These are phyloP conservation scores for Agriopis leucophaearia DNA, from an alignment of 2,888 invertebrate genomes.

Conservation along the genomic window DNA sequence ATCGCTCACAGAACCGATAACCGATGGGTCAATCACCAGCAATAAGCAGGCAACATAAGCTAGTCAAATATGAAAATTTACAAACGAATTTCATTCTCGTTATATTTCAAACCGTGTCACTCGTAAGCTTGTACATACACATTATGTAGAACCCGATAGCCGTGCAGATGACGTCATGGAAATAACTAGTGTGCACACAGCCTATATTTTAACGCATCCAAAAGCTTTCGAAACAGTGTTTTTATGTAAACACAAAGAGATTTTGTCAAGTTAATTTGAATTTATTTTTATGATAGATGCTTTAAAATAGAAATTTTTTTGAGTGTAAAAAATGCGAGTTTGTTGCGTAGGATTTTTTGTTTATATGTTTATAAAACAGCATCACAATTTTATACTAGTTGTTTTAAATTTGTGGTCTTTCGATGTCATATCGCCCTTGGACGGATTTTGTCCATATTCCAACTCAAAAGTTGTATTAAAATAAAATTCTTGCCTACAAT, in stretches of 20 bases:
- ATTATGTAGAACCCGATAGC: constrained; percentile 37
- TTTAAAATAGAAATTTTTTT: constrained; percentile 15
- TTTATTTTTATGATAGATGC: constrained; percentile 35
- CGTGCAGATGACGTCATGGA: constrained; percentile 34
- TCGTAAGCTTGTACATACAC: constrained; percentile 40
- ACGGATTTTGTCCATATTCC: too few relatives aligned
- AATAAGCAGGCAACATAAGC: background rate
- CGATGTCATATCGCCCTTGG: too few relatives aligned
- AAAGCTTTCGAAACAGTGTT: constrained; percentile 34
- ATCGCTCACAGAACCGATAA: too few relatives aligned
- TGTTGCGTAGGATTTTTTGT: too few relatives aligned
- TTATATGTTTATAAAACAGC: background rate
- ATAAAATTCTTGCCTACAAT: too few relatives aligned
- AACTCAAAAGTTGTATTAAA: too few relatives aligned
- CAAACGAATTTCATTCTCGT: constrained; percentile 28
- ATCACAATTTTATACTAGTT: too few relatives aligned
- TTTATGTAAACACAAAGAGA: constrained; percentile 41
- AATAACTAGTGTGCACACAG: constrained; percentile 38
- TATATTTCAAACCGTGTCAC: constrained; percentile 36
- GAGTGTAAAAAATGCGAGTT: background rate
- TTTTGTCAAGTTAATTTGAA: constrained; percentile 42
- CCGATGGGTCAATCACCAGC: too few relatives aligned
- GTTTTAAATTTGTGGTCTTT: too few relatives aligned
- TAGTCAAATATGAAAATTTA: background rate
- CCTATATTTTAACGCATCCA: constrained; percentile 33